Base-by-base conservation (phyloP, 2,797 vertebrate species). In the Protonibea diacanthus region DNA sequence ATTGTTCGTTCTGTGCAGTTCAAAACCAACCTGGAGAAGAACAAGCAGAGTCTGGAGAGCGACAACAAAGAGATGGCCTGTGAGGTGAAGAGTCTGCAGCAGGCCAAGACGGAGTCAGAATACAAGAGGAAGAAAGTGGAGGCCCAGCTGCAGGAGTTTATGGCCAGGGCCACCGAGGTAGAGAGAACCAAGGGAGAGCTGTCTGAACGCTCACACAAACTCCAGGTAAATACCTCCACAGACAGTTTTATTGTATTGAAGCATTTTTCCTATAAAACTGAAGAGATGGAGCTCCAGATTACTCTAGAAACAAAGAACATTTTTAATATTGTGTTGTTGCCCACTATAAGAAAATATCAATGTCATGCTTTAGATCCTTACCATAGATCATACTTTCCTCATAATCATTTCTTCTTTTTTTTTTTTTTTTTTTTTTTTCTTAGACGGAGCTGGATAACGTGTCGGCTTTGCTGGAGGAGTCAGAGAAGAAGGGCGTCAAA, bases 61-160 rank as follows among this genome's bases (percentile, higher is more conserved):
- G 97, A 98, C 83, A 99, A 99, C 94, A 98, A 97, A 91, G 98
- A 99, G 91, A 74, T 99, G 92, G 91, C 93, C 0, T 95, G 88
- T 7, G 98, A 99, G 83, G 97, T 99, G 89, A 99, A 98, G 93
- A 93, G 91, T 8, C 94, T 99, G 76, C 98, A 99, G 93, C 98
- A 99, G 91, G 92, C 95, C 29, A 98, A 96, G 93, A 90, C 93
- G 0, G 98, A 99, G 82, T 97, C 97, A 0, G 98, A 99, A 73
- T 95, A 99, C 87, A 98, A 97, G 93, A 96, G 97, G 89, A 99
- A 99, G 94, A 99, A 99, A 60, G 94, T 99, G 9, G 98, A 99
- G 73, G 87, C 92, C 0, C 97, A 98, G 90, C 95, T 98, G 18
- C 98, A 98, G 87, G 98, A 99, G 91, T 93, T 97, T 0, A 94